Percentiles rank a stretch among this genome's conserved stretches.
Evolutionary conservation across 2,797 vertebrate genomes (phyloP).

Genomic region (Tiaroga cobitis): DNA sequence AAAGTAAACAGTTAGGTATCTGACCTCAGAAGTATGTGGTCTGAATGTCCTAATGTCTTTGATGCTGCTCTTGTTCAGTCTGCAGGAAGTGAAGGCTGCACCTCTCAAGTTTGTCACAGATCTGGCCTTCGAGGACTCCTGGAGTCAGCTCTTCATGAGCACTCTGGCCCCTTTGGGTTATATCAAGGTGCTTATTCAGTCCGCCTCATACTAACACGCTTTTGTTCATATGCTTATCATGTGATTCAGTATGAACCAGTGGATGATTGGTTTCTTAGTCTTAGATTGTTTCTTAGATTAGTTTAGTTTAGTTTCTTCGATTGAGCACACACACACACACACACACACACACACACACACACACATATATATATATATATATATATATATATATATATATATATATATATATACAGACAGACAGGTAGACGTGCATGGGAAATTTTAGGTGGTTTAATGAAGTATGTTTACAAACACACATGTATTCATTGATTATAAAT

Average conservation of each 20-base stretch:
- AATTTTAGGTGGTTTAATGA: neutral
- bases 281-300: too few species aligned
- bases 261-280: neutral
- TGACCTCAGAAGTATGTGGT: neutral
- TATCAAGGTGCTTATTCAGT: constrained; percentile 80
- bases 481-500: neutral
- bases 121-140: constrained; percentile 88
- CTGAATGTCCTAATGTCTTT: constrained; percentile 15
- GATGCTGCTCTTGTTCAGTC: constrained; percentile 71
- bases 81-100: constrained; percentile 92
- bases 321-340: neutral
- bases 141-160: constrained; percentile 87
- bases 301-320: too few species aligned
- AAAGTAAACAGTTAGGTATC: neutral
- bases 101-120: constrained; percentile 87
- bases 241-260: neutral
- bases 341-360: too few species aligned
- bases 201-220: neutral
- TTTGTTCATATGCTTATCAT: neutral
- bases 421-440: neutral
- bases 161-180: constrained; percentile 84
- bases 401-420: too few species aligned
- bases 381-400: too few species aligned
- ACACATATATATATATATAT: too few species aligned
- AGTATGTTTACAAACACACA: neutral